phyloP scores from a whole-genome alignment of 2,888 invertebrate species.

The Lithophane ornitopus region DNA sequence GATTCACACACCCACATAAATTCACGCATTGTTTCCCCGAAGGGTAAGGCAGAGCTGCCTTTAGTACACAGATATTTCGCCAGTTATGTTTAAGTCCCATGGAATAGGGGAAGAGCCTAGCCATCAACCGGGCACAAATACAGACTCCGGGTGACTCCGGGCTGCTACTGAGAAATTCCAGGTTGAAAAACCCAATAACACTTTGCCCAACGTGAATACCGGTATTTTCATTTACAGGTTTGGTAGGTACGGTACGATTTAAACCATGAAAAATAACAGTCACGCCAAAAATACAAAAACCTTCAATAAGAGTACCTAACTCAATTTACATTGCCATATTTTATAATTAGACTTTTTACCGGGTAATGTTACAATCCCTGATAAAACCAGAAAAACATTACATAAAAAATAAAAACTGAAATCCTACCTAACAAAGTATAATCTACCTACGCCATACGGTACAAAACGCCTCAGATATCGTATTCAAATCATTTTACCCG shows the following conservation, averaged over 20 bases:
- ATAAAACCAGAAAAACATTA: neutral
- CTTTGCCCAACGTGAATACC: neutral
- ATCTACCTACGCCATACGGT: neutral
- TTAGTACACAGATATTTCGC: too few relatives aligned
- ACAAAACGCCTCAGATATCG: conserved; percentile 27
- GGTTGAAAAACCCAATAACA: too few relatives aligned
- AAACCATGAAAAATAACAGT: neutral
- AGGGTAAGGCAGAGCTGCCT: too few relatives aligned
- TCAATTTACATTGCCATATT: neutral
- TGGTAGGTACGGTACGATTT: neutral
- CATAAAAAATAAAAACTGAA: conserved; percentile 12
- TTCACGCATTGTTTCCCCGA: too few relatives aligned
- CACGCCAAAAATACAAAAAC: neutral
- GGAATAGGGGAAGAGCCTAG: too few relatives aligned
- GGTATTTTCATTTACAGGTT: neutral
- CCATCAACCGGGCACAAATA: too few relatives aligned
- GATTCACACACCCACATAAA: too few relatives aligned
- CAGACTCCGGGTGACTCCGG: too few relatives aligned
- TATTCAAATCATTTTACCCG: conserved; percentile 33
- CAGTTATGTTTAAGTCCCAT: too few relatives aligned
- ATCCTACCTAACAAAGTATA: neutral
- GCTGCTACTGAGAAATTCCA: too few relatives aligned
- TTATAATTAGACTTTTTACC: neutral
- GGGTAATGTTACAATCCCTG: neutral
- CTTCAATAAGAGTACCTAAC: neutral